Evolutionary conservation across 2,888 invertebrate species (phyloP).

Genomic region (Chymomyza amoena): DNA sequence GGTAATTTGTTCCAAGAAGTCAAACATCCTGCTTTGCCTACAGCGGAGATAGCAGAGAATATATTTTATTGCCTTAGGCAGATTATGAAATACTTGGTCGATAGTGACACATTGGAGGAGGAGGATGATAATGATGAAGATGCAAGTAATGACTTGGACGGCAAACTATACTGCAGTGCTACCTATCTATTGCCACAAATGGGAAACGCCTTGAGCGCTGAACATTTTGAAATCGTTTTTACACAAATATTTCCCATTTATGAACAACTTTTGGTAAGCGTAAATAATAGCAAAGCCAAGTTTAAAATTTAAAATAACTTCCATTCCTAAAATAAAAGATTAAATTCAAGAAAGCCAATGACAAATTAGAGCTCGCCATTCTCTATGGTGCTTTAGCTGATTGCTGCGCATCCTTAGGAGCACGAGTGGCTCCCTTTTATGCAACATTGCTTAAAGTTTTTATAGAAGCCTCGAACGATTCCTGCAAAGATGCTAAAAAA

Average conservation of each 20-base stretch:
- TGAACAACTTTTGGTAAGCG: slow-evolving; percentile 83
- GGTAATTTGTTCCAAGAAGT: slow-evolving; percentile 83
- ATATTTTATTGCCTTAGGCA: slow-evolving; percentile 83
- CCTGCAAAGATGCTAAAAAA: slow-evolving; percentile 85
- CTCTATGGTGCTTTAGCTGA: slow-evolving; percentile 87
- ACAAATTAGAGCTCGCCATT: slow-evolving; percentile 84
- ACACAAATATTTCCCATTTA: slow-evolving; percentile 83
- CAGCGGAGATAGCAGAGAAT: slow-evolving; percentile 83
- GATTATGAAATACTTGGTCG: no score
- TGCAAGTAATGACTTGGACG: slow-evolving; percentile 86
- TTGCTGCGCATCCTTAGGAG: slow-evolving; percentile 83
- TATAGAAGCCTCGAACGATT: slow-evolving; percentile 82
- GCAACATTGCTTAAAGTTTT: slow-evolving; percentile 83
- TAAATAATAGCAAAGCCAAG: neutral
- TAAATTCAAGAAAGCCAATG: slow-evolving; percentile 80
- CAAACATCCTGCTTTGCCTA: slow-evolving; percentile 81
- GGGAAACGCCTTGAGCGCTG: slow-evolving; percentile 83
- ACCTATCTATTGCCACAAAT: slow-evolving; percentile 86
- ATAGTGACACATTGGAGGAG: slow-evolving; percentile 80
- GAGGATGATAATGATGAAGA: slow-evolving; percentile 78
- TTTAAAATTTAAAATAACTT: neutral
- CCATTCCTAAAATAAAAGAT: slow-evolving; percentile 79
- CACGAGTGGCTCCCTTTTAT: slow-evolving; percentile 81
- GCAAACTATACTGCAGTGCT: slow-evolving; percentile 86
- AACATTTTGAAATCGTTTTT: slow-evolving; percentile 84